Base-by-base conservation (phyloP, 2,797 vertebrate species). In the Eleutherodactylus coqui region DNA sequence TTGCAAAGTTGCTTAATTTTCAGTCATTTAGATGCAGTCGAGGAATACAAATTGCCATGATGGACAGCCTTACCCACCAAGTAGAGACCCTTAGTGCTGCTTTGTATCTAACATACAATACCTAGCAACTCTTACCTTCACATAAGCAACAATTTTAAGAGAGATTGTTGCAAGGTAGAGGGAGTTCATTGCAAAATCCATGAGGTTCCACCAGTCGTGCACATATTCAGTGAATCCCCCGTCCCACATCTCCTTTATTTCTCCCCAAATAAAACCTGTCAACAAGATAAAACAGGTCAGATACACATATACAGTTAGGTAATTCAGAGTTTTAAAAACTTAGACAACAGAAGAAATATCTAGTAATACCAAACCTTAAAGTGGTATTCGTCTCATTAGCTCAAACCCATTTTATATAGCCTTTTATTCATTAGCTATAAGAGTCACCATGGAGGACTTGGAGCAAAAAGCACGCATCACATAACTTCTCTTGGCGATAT, bases 191-290 rank as follows among this genome's bases (percentile, higher is more conserved):
- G 97, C 98, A 89, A 99, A 99, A 94, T 99, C 97, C 97, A 99
- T 99, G 90, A 99, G 94, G 91, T 99, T 99, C 97, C 98, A 99
- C 98, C 97, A 99, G 91, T 99, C 97, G 0, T 99, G 98, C 24
- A 99, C 95, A 0, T 99, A 99, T 90, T 99, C 97, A 17, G 95
- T 98, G 92, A 99, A 98, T 85, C 98, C 98, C 27, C 98, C 98
- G 67, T 99, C 97, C 98, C 98, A 99, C 98, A 99, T 99, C 91
- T 99, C 97, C 87, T 99, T 99, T 89, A 99, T 99, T 93, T 99
- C 98, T 70, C 97, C 98, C 98, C 98, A 99, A 91, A 99, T 99
- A 91, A 99, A 99, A 88, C 98, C 97, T 99, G 92, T 88, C 91
- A 83, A 89, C 75, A 89, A 80, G 17, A 49, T 62, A 76, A 62